A percentile compares a stretch with the other conserved stretches of the same genome.
These are phyloP conservation scores for Oncorhynchus nerka DNA, from an alignment of 2,113 vertebrate genomes.

Conservation along the genomic window DNA sequence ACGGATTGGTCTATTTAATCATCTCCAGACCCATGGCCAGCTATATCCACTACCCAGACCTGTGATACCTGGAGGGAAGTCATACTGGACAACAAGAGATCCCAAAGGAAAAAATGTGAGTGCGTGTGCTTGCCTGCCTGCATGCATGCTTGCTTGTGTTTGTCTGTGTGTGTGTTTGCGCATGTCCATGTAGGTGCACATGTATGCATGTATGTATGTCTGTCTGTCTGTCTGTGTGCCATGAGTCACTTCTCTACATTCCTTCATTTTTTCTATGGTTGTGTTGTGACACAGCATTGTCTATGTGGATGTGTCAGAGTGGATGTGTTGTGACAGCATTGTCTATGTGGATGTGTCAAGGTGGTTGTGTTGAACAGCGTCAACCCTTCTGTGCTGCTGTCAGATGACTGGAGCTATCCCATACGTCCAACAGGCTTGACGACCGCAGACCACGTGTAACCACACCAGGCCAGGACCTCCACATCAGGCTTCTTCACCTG, in stretches of 20 bases:
- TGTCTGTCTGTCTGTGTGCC: not conserved
- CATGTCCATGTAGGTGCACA: not conserved
- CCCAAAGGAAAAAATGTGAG: not conserved
- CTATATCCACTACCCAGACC: too few relatives aligned
- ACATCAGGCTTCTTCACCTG: too few relatives aligned
- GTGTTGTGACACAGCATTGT: not conserved
- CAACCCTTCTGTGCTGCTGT: not conserved
- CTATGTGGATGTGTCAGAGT: too few relatives aligned
- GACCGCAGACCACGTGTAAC: too few relatives aligned
- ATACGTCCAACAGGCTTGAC: not conserved
- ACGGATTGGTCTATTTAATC: not conserved
- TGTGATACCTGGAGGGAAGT: too few relatives aligned
- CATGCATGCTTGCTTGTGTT: conserved; percentile 7
- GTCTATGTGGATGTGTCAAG: not conserved
- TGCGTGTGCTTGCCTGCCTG: not conserved
- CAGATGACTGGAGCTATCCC: not conserved
- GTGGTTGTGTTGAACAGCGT: not conserved
- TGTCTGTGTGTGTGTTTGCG: not conserved
- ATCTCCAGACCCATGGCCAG: not conserved
- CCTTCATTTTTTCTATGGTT: not conserved
- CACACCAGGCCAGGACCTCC: too few relatives aligned
- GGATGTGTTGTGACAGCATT: too few relatives aligned
- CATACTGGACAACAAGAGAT: not conserved
- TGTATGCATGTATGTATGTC: not conserved
- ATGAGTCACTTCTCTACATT: not conserved